phyloP scores from a whole-genome alignment of 1,140 invertebrate species.

The Drosophila nebulosa region DNA sequence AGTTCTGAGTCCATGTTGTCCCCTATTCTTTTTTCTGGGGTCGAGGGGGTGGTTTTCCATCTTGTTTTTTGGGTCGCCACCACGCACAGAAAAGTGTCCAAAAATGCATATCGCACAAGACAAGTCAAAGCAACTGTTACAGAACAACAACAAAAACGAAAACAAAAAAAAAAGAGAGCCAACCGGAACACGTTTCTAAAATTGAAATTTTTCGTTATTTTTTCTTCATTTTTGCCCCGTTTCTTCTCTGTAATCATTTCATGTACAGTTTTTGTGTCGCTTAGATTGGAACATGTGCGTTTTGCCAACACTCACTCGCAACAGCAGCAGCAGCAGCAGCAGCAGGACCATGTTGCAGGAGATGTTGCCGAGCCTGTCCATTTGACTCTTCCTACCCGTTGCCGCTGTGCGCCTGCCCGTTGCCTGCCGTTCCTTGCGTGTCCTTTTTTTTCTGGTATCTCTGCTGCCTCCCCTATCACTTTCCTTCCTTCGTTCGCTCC shows the following conservation, averaged over 20 bases:
- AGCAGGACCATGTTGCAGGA: constrained; percentile 30
- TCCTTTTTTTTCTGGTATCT: constrained; percentile 33
- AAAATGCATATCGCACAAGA: constrained; percentile 60
- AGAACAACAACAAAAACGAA: background rate
- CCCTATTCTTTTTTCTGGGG: constrained; percentile 23
- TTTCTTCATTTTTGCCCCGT: constrained; percentile 6
- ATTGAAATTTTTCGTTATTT: constrained; percentile 65
- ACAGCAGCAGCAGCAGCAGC: constrained; percentile 7
- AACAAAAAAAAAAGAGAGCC: constrained; percentile 12
- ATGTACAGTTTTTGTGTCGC: constrained; percentile 74
- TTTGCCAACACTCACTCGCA: constrained; percentile 52
- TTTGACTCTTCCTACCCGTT: background rate
- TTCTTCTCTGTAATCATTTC: constrained; percentile 61
- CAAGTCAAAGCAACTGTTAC: constrained; percentile 64
- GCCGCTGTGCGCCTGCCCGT: constrained; percentile 12
- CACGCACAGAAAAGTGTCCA: constrained; percentile 64
- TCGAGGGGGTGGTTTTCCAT: constrained; percentile 47
- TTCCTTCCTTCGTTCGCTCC: background rate
- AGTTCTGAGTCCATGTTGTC: constrained; percentile 24
- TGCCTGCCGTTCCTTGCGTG: constrained; percentile 38
- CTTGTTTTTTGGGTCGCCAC: constrained; percentile 1
- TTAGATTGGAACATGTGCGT: constrained; percentile 78
- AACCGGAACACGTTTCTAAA: constrained; percentile 71
- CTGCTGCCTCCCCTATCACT: background rate
- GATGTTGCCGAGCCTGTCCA: constrained; percentile 23